phyloP scores from a whole-genome alignment of 1,140 invertebrate species.

The Zaprionus tsacasi region DNA sequence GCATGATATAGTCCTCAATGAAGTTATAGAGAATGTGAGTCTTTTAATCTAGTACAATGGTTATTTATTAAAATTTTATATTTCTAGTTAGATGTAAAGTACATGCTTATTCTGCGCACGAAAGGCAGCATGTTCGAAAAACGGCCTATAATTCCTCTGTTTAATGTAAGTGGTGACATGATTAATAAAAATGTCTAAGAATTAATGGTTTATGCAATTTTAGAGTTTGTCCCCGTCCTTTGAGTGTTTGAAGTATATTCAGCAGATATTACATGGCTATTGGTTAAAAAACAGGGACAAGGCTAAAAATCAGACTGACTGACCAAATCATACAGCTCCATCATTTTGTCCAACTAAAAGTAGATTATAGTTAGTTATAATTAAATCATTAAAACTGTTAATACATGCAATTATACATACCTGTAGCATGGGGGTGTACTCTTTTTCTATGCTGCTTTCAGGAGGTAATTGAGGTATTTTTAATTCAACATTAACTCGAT shows the following conservation, averaged over 20 bases:
- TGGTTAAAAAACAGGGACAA: conserved; percentile 51
- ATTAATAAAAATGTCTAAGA: no score
- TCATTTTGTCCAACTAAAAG: conserved; percentile 46
- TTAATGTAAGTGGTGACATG: conserved; percentile 48
- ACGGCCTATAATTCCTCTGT: conserved; percentile 58
- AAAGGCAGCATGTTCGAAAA: conserved; percentile 62
- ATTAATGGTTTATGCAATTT: not conserved
- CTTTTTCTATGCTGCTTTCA: not conserved
- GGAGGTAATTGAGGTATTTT: conserved; percentile 47
- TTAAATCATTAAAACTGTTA: not conserved
- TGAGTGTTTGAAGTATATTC: conserved; percentile 58
- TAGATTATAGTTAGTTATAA: conserved; percentile 12
- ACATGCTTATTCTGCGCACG: conserved; percentile 82
- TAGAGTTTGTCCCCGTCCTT: conserved; percentile 62
- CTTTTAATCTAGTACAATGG: not conserved
- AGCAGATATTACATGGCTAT: conserved; percentile 45
- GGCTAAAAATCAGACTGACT: conserved; percentile 11
- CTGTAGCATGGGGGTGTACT: conserved; percentile 40
- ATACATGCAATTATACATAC: conserved; percentile 30
- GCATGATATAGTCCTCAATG: conserved; percentile 87
- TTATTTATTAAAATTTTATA: conserved; percentile 12
- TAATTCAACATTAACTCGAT: conserved; percentile 36
- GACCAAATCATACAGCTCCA: conserved; percentile 44
- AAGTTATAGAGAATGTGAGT: conserved; percentile 86
- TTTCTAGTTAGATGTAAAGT: conserved; percentile 84